Evolutionary conservation across 2,113 vertebrate species (phyloP).

Genomic region (Hemiprocne comata): DNA sequence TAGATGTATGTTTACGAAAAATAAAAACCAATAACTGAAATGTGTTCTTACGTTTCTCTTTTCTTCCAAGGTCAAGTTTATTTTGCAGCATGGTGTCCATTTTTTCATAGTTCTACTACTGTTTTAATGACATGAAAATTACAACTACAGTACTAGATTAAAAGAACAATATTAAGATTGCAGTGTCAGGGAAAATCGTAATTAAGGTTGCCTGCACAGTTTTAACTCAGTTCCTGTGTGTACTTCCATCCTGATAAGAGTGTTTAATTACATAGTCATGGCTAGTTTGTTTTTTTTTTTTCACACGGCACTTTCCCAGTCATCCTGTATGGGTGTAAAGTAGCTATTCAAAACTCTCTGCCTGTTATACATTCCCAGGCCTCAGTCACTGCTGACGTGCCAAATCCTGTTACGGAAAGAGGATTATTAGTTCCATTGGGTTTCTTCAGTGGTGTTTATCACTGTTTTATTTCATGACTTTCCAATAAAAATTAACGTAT

Average conservation of each 20-base stretch:
- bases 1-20: not conserved
- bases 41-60: not conserved
- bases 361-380: not conserved
- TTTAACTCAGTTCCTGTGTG: not conserved
- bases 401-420: not conserved
- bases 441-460: not conserved
- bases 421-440: not conserved
- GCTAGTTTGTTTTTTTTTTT: not conserved
- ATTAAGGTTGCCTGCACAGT: not conserved
- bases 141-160: not conserved
- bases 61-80: not conserved
- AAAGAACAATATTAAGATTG: not conserved
- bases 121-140: not conserved
- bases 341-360: not conserved
- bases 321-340: not conserved
- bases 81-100: not conserved
- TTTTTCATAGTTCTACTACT: not conserved
- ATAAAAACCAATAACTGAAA: not conserved
- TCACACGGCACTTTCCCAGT: not conserved
- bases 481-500: not conserved
- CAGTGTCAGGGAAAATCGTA: not conserved
- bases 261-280: not conserved
- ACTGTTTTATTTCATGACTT: not conserved
- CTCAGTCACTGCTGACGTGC: not conserved
- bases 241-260: not conserved